Percentiles rank a stretch among this genome's conserved stretches.
Evolutionary conservation across 1,140 invertebrate genomes (phyloP).

Genomic region (Solenopsis fugax): DNA sequence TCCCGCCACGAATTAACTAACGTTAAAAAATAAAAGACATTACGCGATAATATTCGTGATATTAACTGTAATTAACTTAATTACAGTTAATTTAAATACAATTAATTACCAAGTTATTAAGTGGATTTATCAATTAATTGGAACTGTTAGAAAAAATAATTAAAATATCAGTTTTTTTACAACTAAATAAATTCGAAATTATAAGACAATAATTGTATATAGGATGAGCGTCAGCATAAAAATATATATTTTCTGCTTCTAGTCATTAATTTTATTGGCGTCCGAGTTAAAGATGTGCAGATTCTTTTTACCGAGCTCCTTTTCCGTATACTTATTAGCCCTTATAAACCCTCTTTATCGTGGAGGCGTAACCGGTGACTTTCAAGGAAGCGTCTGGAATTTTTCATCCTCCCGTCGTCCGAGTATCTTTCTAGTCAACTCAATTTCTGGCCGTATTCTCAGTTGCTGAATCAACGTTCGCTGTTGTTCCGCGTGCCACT

Average conservation of each 20-base stretch:
- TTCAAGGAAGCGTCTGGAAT: conserved; percentile 37
- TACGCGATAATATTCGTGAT: not conserved
- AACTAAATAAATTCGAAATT: not conserved
- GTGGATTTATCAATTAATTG: not conserved
- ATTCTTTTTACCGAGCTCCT: not conserved
- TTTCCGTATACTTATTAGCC: not conserved
- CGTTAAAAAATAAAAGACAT: not conserved
- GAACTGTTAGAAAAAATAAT: not conserved
- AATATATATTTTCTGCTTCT: not conserved
- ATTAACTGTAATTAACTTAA: too few species aligned
- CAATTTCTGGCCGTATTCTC: not conserved
- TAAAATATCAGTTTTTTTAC: not conserved
- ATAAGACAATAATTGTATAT: not conserved
- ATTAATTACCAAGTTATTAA: too few species aligned
- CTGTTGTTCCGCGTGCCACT: not conserved
- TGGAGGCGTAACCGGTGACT: not conserved
- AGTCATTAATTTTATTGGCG: not conserved
- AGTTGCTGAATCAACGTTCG: not conserved
- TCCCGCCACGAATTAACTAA: not conserved
- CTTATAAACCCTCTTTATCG: conserved; percentile 23
- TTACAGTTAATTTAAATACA: too few species aligned
- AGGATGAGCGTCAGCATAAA: not conserved
- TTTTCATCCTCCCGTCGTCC: conserved; percentile 23
- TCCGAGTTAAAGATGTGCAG: not conserved
- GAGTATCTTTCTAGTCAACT: not conserved